Percentiles rank a stretch among this genome's conserved stretches.
Evolutionary conservation across 2,797 vertebrate species (phyloP).

Genomic region (Tokudaia muenninki): DNA sequence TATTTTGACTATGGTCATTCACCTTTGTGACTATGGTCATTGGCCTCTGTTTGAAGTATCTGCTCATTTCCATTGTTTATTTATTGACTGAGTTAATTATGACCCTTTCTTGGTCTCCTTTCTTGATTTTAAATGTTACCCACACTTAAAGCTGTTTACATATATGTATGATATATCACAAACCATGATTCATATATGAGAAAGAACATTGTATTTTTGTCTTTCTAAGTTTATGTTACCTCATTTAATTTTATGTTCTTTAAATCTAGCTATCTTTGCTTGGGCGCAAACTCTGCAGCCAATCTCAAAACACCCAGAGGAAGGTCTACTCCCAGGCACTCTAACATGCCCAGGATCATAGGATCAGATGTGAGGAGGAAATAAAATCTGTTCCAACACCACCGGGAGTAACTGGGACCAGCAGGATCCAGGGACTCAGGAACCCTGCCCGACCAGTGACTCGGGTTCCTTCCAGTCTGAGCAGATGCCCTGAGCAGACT

Average conservation of each 20-base stretch:
- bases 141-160: background rate
- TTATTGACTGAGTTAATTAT: background rate
- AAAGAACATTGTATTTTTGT: background rate
- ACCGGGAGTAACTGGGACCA: no score
- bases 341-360: no score
- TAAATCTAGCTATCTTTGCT: background rate
- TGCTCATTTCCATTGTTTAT: background rate
- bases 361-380: no score
- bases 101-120: background rate
- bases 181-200: background rate
- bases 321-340: no score
- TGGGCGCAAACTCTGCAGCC: no score
- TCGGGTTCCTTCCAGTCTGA: no score
- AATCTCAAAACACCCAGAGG: no score
- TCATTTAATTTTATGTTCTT: background rate
- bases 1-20: background rate
- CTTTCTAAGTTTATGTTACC: background rate
- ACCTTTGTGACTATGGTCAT: background rate
- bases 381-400: no score
- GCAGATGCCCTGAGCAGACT: no score
- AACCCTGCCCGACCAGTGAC: no score
- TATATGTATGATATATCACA: background rate
- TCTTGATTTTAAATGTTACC: background rate
- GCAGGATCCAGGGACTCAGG: no score
- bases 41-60: background rate